Evolutionary conservation across 2,888 invertebrate genomes (phyloP).

Genomic region (Himalopsyche anomala): DNA sequence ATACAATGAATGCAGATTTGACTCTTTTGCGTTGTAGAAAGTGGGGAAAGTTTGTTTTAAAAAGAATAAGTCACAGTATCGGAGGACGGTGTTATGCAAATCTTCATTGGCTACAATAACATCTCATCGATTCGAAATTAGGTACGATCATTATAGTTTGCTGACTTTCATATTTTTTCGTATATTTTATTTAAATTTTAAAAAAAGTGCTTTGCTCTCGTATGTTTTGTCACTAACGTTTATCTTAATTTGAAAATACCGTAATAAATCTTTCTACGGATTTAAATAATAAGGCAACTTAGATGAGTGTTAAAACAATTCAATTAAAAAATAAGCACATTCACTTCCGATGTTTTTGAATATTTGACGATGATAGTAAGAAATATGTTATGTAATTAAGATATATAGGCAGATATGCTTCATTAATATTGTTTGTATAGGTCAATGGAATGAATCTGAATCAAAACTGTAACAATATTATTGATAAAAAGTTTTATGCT

Average conservation of each 20-base stretch:
- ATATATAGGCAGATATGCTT: too few species aligned
- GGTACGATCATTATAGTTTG: slow-evolving; percentile 23
- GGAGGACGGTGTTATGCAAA: slow-evolving; percentile 35
- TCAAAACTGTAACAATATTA: too few species aligned
- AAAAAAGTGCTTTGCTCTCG: slow-evolving; percentile 3
- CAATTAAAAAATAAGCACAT: too few species aligned
- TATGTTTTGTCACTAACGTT: background rate
- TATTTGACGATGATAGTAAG: too few species aligned
- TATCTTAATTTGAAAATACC: background rate
- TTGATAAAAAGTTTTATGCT: too few species aligned
- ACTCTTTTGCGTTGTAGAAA: slow-evolving; percentile 37
- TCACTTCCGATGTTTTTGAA: too few species aligned
- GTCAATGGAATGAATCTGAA: too few species aligned
- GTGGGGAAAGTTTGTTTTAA: slow-evolving; percentile 38
- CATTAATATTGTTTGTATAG: too few species aligned
- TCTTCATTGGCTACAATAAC: slow-evolving; percentile 24
- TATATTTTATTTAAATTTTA: slow-evolving; percentile 33
- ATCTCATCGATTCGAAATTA: slow-evolving; percentile 39
- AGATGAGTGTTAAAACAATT: too few species aligned
- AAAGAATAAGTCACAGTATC: slow-evolving; percentile 14
- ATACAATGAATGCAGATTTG: slow-evolving; percentile 42
- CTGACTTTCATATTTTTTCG: slow-evolving; percentile 32
- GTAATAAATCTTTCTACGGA: background rate
- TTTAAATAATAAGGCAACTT: background rate
- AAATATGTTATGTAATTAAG: too few species aligned